phyloP scores from a whole-genome alignment of 2,888 invertebrate species.

The Plutella xylostella region DNA sequence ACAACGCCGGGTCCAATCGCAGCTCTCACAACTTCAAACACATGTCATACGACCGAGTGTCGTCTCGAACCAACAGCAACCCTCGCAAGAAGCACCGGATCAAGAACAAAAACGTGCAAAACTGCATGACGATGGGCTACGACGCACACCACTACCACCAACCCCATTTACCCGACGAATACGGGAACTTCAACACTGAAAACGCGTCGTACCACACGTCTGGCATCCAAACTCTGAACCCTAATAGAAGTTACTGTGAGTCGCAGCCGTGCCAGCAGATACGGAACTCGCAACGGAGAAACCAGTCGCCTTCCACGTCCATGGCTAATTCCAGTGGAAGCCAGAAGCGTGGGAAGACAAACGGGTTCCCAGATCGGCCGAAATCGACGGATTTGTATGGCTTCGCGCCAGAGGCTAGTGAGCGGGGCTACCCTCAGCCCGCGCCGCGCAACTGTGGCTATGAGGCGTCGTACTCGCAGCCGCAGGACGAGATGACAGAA shows the following conservation, averaged over 20 bases:
- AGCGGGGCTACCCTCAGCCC: conserved; percentile 59
- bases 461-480: conserved; percentile 67
- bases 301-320: conserved; percentile 50
- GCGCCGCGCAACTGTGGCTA: conserved; percentile 59
- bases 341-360: conserved; percentile 61
- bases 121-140: conserved; percentile 71
- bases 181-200: conserved; percentile 58
- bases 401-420: conserved; percentile 60
- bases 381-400: conserved; percentile 72
- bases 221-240: conserved; percentile 61
- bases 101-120: conserved; percentile 66
- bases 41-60: conserved; percentile 62
- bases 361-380: conserved; percentile 72
- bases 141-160: conserved; percentile 67
- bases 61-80: conserved; percentile 64
- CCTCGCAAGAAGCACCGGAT: conserved; percentile 61
- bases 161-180: conserved; percentile 63
- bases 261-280: conserved; percentile 38
- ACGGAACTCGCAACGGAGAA: conserved; percentile 54
- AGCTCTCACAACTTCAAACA: conserved; percentile 66
- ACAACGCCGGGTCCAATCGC: conserved; percentile 59
- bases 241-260: conserved; percentile 63
- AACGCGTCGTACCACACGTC: conserved; percentile 65
- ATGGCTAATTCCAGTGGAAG: conserved; percentile 60
- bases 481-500: conserved; percentile 62